Evolutionary conservation across 2,797 vertebrate species (phyloP).

Genomic region (Sebastes iracundus): DNA sequence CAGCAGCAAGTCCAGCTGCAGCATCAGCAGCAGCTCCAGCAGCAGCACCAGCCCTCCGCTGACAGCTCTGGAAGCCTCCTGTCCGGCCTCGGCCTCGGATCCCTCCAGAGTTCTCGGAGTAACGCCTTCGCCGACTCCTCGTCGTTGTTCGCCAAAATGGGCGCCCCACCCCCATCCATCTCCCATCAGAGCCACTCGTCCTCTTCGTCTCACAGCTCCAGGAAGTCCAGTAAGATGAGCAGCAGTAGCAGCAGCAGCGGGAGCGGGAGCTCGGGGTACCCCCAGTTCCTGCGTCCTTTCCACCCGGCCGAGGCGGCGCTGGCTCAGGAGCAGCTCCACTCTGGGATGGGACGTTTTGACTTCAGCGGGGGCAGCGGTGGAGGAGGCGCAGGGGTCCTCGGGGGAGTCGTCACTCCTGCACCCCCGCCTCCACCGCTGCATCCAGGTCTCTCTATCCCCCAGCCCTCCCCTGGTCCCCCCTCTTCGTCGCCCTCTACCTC

Average conservation of each 20-base stretch:
- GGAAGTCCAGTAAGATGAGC: constrained; percentile 85
- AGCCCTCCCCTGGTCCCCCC: constrained; percentile 80
- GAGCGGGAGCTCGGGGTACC: constrained; percentile 79
- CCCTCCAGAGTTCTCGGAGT: constrained; percentile 81
- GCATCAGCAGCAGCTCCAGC: constrained; percentile 87
- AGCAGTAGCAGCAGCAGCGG: constrained; percentile 71
- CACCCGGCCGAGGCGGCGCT: constrained; percentile 85
- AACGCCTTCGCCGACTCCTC: constrained; percentile 85
- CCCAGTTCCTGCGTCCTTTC: constrained; percentile 86
- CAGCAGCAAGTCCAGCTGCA: constrained; percentile 87
- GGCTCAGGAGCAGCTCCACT: constrained; percentile 86
- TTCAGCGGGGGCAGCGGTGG: constrained; percentile 77
- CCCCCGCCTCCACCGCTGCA: constrained; percentile 85
- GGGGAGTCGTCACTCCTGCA: constrained; percentile 81
- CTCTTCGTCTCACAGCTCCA: constrained; percentile 82
- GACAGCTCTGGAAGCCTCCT: constrained; percentile 82
- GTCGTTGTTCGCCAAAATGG: constrained; percentile 86
- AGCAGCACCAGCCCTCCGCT: constrained; percentile 80
- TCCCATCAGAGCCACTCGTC: constrained; percentile 84
- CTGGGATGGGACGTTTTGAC: constrained; percentile 86
- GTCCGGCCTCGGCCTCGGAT: constrained; percentile 83
- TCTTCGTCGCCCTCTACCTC: constrained; percentile 82
- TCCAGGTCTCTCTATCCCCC: constrained; percentile 83
- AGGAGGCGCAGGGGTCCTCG: constrained; percentile 77
- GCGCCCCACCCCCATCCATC: constrained; percentile 80